Conservation (phyloP, 2,797 vertebrate species). For the Pachyuromys duprasi region DNA sequence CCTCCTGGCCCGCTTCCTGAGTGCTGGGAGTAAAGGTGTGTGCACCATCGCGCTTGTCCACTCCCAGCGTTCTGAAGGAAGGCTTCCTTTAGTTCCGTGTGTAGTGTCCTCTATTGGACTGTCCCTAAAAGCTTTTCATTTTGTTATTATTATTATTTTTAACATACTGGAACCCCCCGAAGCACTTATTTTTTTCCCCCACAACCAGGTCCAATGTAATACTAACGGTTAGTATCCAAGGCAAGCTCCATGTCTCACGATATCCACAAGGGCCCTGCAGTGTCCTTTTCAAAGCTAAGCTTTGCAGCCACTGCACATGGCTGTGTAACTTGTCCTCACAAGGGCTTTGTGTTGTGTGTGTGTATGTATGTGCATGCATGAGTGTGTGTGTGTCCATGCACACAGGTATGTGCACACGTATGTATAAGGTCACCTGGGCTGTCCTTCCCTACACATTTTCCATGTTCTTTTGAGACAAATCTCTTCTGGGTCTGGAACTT, state of each 20-base stretch:
- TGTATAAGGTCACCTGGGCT: background rate
- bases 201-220: background rate
- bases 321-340: background rate
- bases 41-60: background rate
- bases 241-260: background rate
- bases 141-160: background rate
- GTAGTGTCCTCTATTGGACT: background rate
- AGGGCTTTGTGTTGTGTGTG: conserved; percentile 45
- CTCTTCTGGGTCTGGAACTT: background rate
- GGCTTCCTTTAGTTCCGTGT: background rate
- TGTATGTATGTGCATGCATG: background rate
- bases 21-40: background rate
- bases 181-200: background rate
- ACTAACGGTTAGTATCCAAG: background rate
- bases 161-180: background rate
- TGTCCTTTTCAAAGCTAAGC: background rate
- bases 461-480: background rate
- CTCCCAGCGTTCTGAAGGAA: background rate
- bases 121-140: background rate
- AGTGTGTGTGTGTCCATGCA: no score
- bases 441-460: no score
- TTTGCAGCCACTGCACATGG: background rate
- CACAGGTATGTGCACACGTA: no score
- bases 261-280: background rate
- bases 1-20: background rate